These are phyloP conservation scores for Stomorhina lunata DNA, from an alignment of 2,888 invertebrate genomes.

Conservation along the genomic window DNA sequence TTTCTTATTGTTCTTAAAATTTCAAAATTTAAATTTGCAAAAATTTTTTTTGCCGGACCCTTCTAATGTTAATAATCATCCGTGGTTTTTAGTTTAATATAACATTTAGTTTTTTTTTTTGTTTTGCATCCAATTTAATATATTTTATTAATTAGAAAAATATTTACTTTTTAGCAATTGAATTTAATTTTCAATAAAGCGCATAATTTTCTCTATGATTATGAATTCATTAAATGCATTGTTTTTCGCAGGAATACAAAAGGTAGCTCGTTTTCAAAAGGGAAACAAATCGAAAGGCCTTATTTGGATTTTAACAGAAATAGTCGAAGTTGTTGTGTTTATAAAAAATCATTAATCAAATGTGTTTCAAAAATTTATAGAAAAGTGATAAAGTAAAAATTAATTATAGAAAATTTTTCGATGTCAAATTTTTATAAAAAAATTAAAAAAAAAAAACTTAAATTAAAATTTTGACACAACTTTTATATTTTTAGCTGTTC, in stretches of 20 bases:
- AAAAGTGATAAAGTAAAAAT: not conserved
- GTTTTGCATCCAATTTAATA: constrained; percentile 32
- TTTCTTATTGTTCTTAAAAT: too few relatives aligned
- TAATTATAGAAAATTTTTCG: too few relatives aligned
- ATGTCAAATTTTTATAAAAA: too few relatives aligned
- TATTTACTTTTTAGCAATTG: constrained; percentile 58
- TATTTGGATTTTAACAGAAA: too few relatives aligned
- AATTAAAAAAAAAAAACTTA: too few relatives aligned
- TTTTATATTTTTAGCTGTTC: too few relatives aligned
- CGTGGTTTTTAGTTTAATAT: not conserved
- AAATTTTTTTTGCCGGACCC: not conserved
- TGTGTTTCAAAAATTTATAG: not conserved
- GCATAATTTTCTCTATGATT: constrained; percentile 1
- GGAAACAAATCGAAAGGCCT: too few relatives aligned
- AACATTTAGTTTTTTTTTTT: not conserved
- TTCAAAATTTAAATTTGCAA: not conserved
- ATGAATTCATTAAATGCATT: constrained; percentile 5
- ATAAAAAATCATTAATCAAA: too few relatives aligned
- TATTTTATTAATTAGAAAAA: constrained; percentile 59
- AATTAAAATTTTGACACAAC: too few relatives aligned
- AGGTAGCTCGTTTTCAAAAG: too few relatives aligned
- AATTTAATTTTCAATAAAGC: constrained; percentile 47
- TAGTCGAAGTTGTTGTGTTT: too few relatives aligned
- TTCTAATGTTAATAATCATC: not conserved
- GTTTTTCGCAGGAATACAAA: not conserved